These are phyloP conservation scores for Mechanitis messenoides DNA, from an alignment of 2,888 invertebrate genomes.

Conservation along the genomic window DNA sequence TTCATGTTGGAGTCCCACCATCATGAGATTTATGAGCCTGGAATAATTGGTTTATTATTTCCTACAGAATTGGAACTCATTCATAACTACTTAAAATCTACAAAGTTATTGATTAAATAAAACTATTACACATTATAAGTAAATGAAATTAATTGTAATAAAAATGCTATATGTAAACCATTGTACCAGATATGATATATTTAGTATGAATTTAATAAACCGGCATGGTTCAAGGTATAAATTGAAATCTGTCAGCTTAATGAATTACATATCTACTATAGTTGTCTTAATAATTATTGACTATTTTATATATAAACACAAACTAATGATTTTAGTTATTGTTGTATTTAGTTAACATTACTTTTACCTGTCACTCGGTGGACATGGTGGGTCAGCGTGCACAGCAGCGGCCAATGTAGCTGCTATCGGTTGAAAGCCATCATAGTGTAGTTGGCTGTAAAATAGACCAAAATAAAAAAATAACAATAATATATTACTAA, in stretches of 20 bases:
- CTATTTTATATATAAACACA: not conserved
- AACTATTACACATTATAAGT: no score
- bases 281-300: no score
- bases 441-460: conserved; percentile 96
- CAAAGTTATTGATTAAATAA: no score
- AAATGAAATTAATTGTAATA: no score
- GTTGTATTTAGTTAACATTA: not conserved
- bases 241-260: no score
- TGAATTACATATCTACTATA: no score
- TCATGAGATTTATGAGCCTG: conserved; percentile 88
- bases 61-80: no score
- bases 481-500: not conserved
- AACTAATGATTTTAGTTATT: not conserved
- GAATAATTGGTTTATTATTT: not conserved
- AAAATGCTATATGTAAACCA: no score
- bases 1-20: conserved; percentile 90
- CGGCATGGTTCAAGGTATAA: no score
- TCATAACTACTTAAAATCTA: no score
- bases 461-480: not conserved
- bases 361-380: conserved; percentile 89
- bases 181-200: no score
- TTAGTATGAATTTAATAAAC: not conserved
- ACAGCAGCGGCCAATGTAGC: conserved; percentile 88
- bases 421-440: conserved; percentile 96
- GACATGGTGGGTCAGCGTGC: conserved; percentile 94